Percentiles rank a stretch among this genome's conserved stretches.
These are phyloP conservation scores for Channa argus DNA, from an alignment of 2,113 vertebrate genomes.

Conservation along the genomic window DNA sequence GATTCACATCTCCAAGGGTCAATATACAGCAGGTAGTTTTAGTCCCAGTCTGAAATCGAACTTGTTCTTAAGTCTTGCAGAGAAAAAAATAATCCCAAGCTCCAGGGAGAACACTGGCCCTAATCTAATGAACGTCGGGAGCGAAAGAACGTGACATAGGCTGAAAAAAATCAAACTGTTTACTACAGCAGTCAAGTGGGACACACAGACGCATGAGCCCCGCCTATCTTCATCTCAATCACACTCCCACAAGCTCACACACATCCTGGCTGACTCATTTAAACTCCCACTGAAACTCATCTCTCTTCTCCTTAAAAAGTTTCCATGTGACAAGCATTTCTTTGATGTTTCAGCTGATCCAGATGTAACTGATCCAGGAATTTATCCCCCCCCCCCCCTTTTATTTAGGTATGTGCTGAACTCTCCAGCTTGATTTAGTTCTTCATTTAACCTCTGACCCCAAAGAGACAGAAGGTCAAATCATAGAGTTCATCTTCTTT, in stretches of 20 bases:
- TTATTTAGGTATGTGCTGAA: neutral
- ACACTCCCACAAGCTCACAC: constrained; percentile 61
- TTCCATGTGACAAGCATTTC: neutral
- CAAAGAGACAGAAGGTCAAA: constrained; percentile 18
- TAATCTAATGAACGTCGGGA: constrained; percentile 39
- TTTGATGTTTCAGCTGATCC: constrained; percentile 7
- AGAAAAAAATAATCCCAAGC: constrained; percentile 27
- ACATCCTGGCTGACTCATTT: constrained; percentile 69
- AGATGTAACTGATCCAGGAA: neutral
- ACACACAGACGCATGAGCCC: constrained; percentile 24
- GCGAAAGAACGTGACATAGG: constrained; percentile 26
- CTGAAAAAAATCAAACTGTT: constrained; percentile 46
- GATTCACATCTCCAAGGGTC: constrained; percentile 56
- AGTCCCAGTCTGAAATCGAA: constrained; percentile 24
- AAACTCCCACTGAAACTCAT: constrained; percentile 46
- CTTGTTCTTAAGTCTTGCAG: neutral
- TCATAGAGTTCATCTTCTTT: constrained; percentile 1
- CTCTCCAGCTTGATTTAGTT: neutral
- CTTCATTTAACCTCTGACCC: constrained; percentile 39
- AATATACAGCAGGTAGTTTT: constrained; percentile 37
- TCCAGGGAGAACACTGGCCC: constrained; percentile 11
- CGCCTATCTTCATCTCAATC: constrained; percentile 45
- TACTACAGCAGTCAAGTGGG: constrained; percentile 57
- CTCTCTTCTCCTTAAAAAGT: neutral
- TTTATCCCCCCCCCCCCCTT: too few relatives aligned